A percentile compares a stretch with the other conserved stretches of the same genome.
Conservation (phyloP, 2,113 vertebrate genomes). For the Mesembrinibis cayennensis region DNA sequence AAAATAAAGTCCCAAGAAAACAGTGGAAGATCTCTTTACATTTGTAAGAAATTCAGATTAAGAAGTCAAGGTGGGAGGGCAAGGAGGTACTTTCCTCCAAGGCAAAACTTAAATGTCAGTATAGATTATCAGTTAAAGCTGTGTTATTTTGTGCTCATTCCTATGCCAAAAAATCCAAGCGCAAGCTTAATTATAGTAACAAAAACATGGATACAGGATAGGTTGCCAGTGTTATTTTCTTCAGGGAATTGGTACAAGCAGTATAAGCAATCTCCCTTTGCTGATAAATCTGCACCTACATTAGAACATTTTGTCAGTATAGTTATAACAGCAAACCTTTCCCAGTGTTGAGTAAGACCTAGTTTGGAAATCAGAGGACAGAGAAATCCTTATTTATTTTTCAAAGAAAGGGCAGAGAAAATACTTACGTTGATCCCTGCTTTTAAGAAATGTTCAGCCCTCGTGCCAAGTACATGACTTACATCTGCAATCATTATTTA, state of each 20-base stretch:
- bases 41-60: neutral
- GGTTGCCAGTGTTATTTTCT: constrained; percentile 9
- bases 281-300: neutral
- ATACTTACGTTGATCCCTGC: neutral
- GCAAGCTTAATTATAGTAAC: constrained; percentile 16
- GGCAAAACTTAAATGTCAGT: constrained; percentile 40
- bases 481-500: neutral
- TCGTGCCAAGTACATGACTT: fast-evolving
- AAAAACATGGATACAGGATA: neutral
- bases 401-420: neutral
- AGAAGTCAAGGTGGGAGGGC: neutral
- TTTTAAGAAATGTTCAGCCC: neutral
- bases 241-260: neutral
- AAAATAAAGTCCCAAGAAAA: neutral
- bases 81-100: neutral
- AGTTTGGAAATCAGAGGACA: neutral
- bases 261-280: neutral
- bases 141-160: neutral
- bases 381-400: neutral
- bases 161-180: neutral
- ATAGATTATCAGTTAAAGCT: constrained; percentile 19
- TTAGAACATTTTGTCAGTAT: neutral
- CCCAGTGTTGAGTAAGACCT: neutral
- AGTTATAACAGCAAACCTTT: neutral
- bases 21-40: neutral